These are phyloP conservation scores for Mantis religiosa DNA, from an alignment of 2,888 invertebrate species.

Conservation along the genomic window DNA sequence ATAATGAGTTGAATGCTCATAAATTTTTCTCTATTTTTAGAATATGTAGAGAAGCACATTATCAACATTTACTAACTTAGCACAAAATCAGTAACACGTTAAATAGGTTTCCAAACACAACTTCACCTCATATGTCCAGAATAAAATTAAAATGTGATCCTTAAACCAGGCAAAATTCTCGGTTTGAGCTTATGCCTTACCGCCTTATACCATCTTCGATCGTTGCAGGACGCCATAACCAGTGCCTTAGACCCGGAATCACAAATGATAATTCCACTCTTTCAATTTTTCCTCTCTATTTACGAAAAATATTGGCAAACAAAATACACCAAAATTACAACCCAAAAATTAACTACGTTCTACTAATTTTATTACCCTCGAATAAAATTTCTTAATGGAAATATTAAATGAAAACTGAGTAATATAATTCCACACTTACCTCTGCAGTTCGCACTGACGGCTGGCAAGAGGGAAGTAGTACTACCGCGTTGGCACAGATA, in stretches of 20 bases:
- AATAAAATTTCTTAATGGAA: slow-evolving; percentile 42
- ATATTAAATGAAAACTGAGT: slow-evolving; percentile 38
- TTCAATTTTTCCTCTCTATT: slow-evolving; percentile 37
- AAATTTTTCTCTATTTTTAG: slow-evolving; percentile 32
- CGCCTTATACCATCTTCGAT: slow-evolving; percentile 21
- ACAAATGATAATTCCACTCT: not conserved
- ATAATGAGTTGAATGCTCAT: slow-evolving; percentile 23
- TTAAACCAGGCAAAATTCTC: not conserved
- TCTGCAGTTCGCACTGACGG: slow-evolving; percentile 19
- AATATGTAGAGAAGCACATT: slow-evolving; percentile 12
- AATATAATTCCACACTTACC: slow-evolving; percentile 25
- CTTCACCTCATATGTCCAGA: not conserved
- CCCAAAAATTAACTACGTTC: slow-evolving; percentile 45
- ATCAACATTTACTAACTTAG: not conserved
- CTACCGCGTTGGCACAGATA: slow-evolving; percentile 26
- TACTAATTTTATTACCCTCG: slow-evolving; percentile 35
- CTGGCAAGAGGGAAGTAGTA: slow-evolving; percentile 22
- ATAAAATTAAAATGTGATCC: slow-evolving; percentile 22
- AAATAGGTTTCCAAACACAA: not conserved
- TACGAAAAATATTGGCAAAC: slow-evolving; percentile 33
- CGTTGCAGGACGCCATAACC: slow-evolving; percentile 23
- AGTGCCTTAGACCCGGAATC: slow-evolving; percentile 14
- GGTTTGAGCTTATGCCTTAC: not conserved
- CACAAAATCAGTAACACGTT: slow-evolving; percentile 16
- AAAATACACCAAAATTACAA: slow-evolving; percentile 40